Base-by-base conservation (phyloP, 2,888 invertebrate species). In the Diplazon laetatorius region DNA sequence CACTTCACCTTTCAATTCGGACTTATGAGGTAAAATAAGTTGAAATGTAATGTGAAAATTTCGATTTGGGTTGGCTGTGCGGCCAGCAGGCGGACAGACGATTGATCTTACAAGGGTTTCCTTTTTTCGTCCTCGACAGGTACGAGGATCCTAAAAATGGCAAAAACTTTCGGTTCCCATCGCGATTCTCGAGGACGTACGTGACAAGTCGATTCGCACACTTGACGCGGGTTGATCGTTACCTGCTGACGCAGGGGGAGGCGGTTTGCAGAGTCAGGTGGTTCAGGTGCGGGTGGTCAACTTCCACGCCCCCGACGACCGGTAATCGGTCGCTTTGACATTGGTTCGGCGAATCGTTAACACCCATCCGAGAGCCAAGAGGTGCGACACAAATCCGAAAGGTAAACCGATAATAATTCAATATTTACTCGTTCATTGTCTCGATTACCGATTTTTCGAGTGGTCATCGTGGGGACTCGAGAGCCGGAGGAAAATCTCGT, bases 401-500 rank as follows among this genome's bases (percentile, higher is more conserved):
- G 78, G 78, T 79, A 78, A 82, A 82, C n/a, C 72, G 78, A 81
- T 85, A 84, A n/a, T 70, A 75, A 76, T 80, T 80, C 77, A 76
- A 69, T 69, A 73, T 74, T 69, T 70, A 59, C 57, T 69, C 72
- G 57, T n/a, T 73, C 80, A 75, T 80, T 80, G 78, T 78, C 75
- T 78, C 65, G 72, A 80, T 73, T 75, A 78, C 70, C 63, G 46
- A n/a, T 46, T 69, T 74, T 46, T 69, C 50, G 16, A 72, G 71
- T 72, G 63, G 46, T n/a, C n/a, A n/a, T n/a, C n/a, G 60, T 22
- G 35, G 57, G 12, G 10, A 14, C 22, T 39, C 55, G 18, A 46
- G 37, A 30, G 18, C n/a, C 2, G 0, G 22, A 42, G 25, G n/a
- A n/a, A n/a, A n/a, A n/a, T n/a, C n/a, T 50, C 63, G 14, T 44